phyloP scores from a whole-genome alignment of 2,888 invertebrate species.

The Cataglyphis albicans region DNA sequence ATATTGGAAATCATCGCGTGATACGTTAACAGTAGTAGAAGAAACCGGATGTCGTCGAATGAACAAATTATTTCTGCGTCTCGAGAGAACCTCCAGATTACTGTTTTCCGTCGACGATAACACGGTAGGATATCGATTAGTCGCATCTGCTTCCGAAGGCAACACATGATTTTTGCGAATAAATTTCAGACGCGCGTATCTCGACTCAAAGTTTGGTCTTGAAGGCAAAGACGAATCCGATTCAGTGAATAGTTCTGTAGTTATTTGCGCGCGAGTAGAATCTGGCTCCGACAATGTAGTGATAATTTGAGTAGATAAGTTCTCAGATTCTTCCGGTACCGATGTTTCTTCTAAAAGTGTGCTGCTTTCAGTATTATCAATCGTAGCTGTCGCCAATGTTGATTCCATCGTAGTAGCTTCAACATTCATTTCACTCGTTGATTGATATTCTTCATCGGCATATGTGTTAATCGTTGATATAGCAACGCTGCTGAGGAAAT shows the following conservation, averaged over 20 bases:
- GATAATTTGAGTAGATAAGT: not conserved
- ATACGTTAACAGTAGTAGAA: constrained; percentile 65
- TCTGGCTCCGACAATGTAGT: not conserved
- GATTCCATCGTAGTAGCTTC: constrained; percentile 45
- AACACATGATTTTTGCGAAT: constrained; percentile 74
- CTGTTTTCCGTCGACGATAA: constrained; percentile 52
- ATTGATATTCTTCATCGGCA: constrained; percentile 9
- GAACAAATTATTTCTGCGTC: constrained; percentile 78
- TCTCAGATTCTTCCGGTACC: constrained; percentile 1
- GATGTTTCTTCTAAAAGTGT: constrained; percentile 21
- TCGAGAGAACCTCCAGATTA: constrained; percentile 62
- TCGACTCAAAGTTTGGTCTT: constrained; percentile 54
- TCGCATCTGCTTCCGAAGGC: constrained; percentile 37
- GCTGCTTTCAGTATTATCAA: constrained; percentile 25
- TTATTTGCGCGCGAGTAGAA: not conserved
- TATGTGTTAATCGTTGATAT: constrained; percentile 15
- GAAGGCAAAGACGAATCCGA: not conserved
- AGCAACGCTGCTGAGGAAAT: not conserved
- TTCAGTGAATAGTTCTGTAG: constrained; percentile 7
- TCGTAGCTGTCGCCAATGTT: constrained; percentile 31
- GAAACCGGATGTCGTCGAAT: constrained; percentile 76
- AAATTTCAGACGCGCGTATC: constrained; percentile 77
- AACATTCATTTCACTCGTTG: not conserved
- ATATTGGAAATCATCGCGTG: constrained; percentile 35
- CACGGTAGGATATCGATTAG: not conserved